These are phyloP conservation scores for Amphilophus citrinellus DNA, from an alignment of 2,113 vertebrate species.

Conservation along the genomic window DNA sequence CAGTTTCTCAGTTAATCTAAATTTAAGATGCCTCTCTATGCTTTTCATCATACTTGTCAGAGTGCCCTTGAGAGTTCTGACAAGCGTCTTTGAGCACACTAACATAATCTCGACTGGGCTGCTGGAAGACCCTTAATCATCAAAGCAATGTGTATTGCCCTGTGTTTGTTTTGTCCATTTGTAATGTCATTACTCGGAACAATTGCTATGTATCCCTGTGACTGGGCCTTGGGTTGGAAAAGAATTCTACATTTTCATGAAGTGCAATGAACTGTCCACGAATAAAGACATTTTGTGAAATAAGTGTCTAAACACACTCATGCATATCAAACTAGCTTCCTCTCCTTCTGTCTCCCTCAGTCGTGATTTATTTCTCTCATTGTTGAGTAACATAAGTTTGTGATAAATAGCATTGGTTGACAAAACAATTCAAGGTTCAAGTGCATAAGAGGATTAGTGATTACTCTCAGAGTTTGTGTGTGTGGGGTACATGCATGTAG, in stretches of 20 bases:
- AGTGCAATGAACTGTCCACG: not conserved
- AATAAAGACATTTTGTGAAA: slow-evolving; percentile 1
- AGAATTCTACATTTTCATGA: not conserved
- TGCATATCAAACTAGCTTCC: slow-evolving; percentile 13
- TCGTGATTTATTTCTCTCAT: slow-evolving; percentile 46
- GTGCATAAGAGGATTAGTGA: slow-evolving; percentile 57
- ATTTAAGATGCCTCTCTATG: not conserved
- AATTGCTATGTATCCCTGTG: slow-evolving; percentile 29
- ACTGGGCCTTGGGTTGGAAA: not conserved
- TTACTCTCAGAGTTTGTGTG: slow-evolving; percentile 39
- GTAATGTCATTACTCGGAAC: slow-evolving; percentile 49
- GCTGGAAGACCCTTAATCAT: slow-evolving; percentile 8
- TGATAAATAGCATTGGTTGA: slow-evolving; percentile 63
- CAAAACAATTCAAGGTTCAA: slow-evolving; percentile 65
- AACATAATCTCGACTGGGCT: slow-evolving; percentile 12
- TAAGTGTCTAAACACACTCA: not conserved
- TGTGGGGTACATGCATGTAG: slow-evolving; percentile 18
- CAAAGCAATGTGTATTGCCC: not conserved
- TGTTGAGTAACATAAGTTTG: slow-evolving; percentile 58
- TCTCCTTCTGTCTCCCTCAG: slow-evolving; percentile 17
- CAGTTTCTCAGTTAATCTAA: not conserved
- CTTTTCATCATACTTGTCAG: slow-evolving; percentile 23
- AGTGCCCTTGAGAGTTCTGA: slow-evolving; percentile 24
- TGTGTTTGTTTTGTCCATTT: slow-evolving; percentile 27
- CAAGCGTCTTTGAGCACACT: not conserved